Evolutionary conservation across 2,113 vertebrate genomes (phyloP), one percentile per base, ranked within the genome.

Genomic region (Stercorarius parasiticus): DNA sequence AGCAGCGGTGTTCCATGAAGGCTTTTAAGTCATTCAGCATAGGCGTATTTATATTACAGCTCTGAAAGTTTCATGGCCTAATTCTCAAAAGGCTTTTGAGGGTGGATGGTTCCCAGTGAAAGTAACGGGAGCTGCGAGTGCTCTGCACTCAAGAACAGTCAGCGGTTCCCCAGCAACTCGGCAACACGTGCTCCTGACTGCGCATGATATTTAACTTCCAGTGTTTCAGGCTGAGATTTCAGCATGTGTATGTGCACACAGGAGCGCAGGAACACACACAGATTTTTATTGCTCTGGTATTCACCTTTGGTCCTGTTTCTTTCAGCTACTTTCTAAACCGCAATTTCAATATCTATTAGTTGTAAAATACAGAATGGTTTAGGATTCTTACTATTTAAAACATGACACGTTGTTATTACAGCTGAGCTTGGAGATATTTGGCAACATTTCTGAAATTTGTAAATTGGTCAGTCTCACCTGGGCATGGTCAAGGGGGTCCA

Each of bases 331-430:
- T 96, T 95, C 97, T 90, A 95, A 97, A 94, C 97, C 92, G 8
- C 97, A 91, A 3, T 74, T 97, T 96, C 94, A 93, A 90, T 23
- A 34, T 96, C 95, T 92, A 82, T 98, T 94, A 96, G 95, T 62
- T 93, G 92, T 95, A 91, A 98, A 97, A 67, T 73, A 89, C 25
- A 25, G 89, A 69, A 62, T 19, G 62, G 78, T 70, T 96, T 82
- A 52, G 94, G 94, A 73, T 83, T 83, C 93, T 84, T 70, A 32
- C 29, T 66, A 2, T 95, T 90, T 76, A 61, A 92, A 90, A 66
- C 66, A 22, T 5, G 93, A 50, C 59, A 30, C 7, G 36, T 38
- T 95, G 97, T 97, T 97, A 23, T 95, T 86, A 66, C 97, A 96
- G 98, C 98, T 97, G 97, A 95, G 96, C 92, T 25, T 5, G 25